Evolutionary conservation across 2,113 vertebrate genomes (phyloP), one percentile per base, ranked within the genome.

Genomic region (Burhinus bistriatus): DNA sequence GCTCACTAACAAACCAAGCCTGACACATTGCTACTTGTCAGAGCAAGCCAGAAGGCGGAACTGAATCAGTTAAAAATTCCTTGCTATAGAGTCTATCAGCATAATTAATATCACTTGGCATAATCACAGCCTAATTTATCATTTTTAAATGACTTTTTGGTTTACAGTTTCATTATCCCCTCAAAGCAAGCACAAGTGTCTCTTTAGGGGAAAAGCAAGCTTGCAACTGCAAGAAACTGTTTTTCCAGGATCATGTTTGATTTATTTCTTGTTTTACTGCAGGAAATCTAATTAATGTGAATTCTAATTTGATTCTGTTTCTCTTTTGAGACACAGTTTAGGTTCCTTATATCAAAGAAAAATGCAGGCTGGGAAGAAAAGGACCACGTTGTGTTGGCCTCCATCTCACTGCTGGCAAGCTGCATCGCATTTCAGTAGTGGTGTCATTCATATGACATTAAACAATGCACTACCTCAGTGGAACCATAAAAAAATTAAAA

Each of bases 41-140:
- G 71, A 52, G 40, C 68, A 90, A 75, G 64, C 34, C 12, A 68
- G 77, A 45, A 90, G 64, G 45, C 45, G 44, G 47, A 80, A 73
- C 25, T 65, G 45, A 80, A 79, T 69, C 79, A 59, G 90, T 96
- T 94, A 88, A 47, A 95, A 96, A 18, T 61, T 89, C 44, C 6
- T 69, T 54, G 36, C 93, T 87, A 42, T 85, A 57, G 59, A 90
- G 70, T 70, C 87, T 94, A 89, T 96, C 90, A 95, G 83, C 87
- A 94, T 96, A 97, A 97, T 96, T 97, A 96, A 96, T 93, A 92
- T 71, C 64, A 80, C 88, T 96, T 93, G 94, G 85, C 66, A 73
- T 83, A 91, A 96, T 90, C 81, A 93, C 69, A 91, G 77, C 27
- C 85, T 85, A 78, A 84, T 97, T 96, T 91, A 84, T 97, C 70